Percentiles rank a stretch among this genome's conserved stretches.
phyloP scores from a whole-genome alignment of 2,888 invertebrate species.

The Hypsopygia costalis region DNA sequence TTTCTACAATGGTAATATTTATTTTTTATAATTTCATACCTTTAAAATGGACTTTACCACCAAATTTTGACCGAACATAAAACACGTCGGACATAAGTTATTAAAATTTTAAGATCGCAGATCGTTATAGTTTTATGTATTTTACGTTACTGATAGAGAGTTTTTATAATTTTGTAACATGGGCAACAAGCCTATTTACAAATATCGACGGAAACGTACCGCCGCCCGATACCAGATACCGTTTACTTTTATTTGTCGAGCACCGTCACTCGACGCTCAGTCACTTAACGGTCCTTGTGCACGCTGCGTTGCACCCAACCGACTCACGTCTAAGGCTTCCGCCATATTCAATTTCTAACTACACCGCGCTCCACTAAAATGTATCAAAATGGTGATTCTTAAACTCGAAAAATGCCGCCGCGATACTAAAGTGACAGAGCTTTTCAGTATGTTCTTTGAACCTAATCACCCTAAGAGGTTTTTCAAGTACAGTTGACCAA shows the following conservation, averaged over 20 bases:
- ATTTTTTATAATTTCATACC: too few relatives aligned
- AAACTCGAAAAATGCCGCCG: slow-evolving; percentile 58
- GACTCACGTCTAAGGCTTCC: slow-evolving; percentile 27
- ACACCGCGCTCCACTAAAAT: slow-evolving; percentile 41
- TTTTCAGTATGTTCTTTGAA: slow-evolving; percentile 62
- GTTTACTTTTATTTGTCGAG: slow-evolving; percentile 23
- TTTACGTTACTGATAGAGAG: too few relatives aligned
- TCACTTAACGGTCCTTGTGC: slow-evolving; percentile 29
- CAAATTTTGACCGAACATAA: too few relatives aligned
- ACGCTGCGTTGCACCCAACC: slow-evolving; percentile 19
- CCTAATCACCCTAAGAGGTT: slow-evolving; percentile 71
- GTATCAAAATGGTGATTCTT: slow-evolving; percentile 72
- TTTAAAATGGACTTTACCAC: too few relatives aligned
- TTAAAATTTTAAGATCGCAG: too few relatives aligned
- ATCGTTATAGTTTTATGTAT: too few relatives aligned
- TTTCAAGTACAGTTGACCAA: slow-evolving; percentile 77
- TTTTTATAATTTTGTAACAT: too few relatives aligned
- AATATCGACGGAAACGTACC: too few relatives aligned
- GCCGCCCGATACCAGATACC: not conserved
- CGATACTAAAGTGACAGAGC: slow-evolving; percentile 58
- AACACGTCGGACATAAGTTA: too few relatives aligned
- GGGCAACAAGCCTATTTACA: too few relatives aligned
- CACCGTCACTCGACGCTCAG: slow-evolving; percentile 21
- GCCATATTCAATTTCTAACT: slow-evolving; percentile 22
- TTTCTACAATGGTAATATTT: too few relatives aligned